A percentile compares a stretch with the other conserved stretches of the same genome.
Conservation (phyloP, 2,113 vertebrate genomes). For the Dendrocopos noguchii region DNA sequence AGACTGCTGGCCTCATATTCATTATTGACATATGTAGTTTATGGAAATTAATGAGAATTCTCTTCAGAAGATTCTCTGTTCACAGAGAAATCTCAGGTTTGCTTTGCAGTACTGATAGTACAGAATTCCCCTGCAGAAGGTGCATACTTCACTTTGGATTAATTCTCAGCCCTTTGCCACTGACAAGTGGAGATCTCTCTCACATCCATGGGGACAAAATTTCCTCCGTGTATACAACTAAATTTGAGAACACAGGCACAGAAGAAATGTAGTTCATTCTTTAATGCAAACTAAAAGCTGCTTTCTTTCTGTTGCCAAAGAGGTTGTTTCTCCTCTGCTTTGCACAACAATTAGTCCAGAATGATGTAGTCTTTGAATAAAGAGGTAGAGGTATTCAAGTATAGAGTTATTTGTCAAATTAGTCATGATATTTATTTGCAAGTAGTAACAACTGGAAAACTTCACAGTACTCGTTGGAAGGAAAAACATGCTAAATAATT, state of each 20-base stretch:
- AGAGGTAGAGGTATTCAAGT: slow-evolving; percentile 44
- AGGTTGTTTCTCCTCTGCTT: slow-evolving; percentile 44
- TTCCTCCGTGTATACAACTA: background rate
- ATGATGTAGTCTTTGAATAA: slow-evolving; percentile 25
- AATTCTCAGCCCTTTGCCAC: background rate
- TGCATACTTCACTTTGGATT: background rate
- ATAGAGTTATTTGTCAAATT: slow-evolving; percentile 64
- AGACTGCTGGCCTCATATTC: slow-evolving; percentile 3
- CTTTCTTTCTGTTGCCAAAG: background rate
- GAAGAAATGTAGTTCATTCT: background rate
- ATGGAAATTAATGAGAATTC: background rate
- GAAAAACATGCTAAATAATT: slow-evolving; percentile 42
- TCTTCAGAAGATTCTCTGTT: background rate
- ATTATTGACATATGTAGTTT: background rate
- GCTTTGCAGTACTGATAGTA: background rate
- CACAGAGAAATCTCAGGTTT: background rate
- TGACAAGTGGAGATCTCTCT: background rate
- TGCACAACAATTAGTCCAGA: slow-evolving; percentile 34
- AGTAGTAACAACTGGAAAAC: slow-evolving; percentile 67
- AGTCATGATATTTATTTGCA: slow-evolving; percentile 64
- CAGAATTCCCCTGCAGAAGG: background rate
- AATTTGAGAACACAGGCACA: background rate
- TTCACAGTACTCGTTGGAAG: slow-evolving; percentile 44
- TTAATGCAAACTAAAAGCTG: background rate
- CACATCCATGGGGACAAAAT: background rate